These are phyloP conservation scores for Oreohelix idahoensis DNA, from an alignment of 1,140 invertebrate genomes.

Conservation along the genomic window DNA sequence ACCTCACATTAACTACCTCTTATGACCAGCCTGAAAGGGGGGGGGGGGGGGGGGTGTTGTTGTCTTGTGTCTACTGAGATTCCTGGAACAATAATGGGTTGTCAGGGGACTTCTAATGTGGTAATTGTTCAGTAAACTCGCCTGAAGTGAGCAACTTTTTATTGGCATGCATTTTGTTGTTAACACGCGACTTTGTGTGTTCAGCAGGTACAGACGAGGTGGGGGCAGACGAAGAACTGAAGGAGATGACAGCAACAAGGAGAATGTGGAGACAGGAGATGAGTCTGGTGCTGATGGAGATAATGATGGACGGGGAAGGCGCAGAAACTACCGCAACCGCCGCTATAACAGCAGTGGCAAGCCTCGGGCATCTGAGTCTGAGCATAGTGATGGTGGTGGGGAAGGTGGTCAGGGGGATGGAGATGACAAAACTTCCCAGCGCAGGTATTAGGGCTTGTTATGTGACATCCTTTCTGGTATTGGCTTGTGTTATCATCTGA, in stretches of 20 bases:
- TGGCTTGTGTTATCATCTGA: too few species aligned
- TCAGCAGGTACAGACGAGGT: slow-evolving; percentile 31
- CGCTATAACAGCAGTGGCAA: slow-evolving; percentile 39
- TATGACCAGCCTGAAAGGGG: too few species aligned
- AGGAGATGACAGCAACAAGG: slow-evolving; percentile 52
- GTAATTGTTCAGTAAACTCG: too few species aligned
- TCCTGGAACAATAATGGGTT: too few species aligned
- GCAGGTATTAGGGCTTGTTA: slow-evolving; percentile 38
- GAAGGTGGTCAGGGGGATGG: slow-evolving; percentile 49
- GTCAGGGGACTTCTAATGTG: too few species aligned
- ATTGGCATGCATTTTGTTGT: too few species aligned
- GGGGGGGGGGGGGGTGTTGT: too few species aligned
- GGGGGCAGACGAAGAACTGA: slow-evolving; percentile 47
- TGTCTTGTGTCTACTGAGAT: too few species aligned
- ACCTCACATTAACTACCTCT: too few species aligned
- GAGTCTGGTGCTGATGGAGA: slow-evolving; percentile 48
- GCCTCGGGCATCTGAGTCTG: slow-evolving; percentile 42
- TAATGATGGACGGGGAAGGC: slow-evolving; percentile 41
- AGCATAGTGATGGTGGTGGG: slow-evolving; percentile 43
- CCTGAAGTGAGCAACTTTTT: too few species aligned
- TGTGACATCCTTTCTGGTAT: background rate
- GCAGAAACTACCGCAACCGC: slow-evolving; percentile 42
- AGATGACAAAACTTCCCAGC: slow-evolving; percentile 47
- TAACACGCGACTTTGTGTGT: background rate
- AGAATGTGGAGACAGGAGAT: slow-evolving; percentile 50